Conservation (phyloP, 2,113 vertebrate genomes). For the Pelmatolapia mariae region DNA sequence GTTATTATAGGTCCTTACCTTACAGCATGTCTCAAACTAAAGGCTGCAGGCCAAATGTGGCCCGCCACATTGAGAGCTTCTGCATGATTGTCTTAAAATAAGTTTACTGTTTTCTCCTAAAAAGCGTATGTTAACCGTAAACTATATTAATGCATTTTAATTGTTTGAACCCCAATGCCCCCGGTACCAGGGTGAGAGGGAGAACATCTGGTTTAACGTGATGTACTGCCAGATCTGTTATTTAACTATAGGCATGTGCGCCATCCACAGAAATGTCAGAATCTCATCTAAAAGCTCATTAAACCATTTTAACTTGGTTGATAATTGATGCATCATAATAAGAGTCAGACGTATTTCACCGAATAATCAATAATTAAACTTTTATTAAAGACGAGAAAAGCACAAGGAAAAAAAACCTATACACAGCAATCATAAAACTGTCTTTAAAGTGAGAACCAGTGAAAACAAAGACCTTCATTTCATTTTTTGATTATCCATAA, state of each 20-base stretch:
- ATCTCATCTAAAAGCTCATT: neutral
- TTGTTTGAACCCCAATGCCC: neutral
- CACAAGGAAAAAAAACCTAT: neutral
- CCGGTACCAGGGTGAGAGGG: neutral
- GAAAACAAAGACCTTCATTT: neutral
- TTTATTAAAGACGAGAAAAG: neutral
- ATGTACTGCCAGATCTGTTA: neutral
- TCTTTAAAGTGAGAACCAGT: neutral
- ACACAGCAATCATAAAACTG: neutral
- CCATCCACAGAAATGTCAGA: neutral
- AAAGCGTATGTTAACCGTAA: neutral
- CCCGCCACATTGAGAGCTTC: neutral
- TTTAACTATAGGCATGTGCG: neutral
- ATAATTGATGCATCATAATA: neutral
- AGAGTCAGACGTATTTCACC: neutral
- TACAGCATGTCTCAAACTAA: neutral
- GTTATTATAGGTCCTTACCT: neutral
- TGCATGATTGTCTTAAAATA: neutral
- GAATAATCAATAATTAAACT: neutral
- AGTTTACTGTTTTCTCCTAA: neutral
- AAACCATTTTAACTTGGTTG: neutral
- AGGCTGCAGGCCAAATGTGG: neutral
- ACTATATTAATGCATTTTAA: neutral
- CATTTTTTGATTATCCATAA: neutral
- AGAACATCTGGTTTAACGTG: neutral